Conservation (phyloP, 2,797 vertebrate genomes). For the Phoxinus dragarum region DNA sequence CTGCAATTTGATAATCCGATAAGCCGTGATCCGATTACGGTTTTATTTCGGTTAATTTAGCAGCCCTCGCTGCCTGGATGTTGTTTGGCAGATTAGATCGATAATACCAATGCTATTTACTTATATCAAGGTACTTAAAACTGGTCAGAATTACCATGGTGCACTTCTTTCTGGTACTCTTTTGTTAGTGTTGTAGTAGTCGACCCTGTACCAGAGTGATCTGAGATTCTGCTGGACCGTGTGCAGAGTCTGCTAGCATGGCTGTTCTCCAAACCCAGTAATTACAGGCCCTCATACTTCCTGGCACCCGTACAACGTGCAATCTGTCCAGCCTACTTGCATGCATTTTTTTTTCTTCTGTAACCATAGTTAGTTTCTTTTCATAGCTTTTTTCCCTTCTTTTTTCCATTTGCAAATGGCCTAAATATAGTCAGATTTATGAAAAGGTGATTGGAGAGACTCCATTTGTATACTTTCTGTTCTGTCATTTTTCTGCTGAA, state of each 20-base stretch:
- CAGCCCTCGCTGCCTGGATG: neutral
- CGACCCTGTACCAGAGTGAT: neutral
- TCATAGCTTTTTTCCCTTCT: neutral
- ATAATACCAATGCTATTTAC: neutral
- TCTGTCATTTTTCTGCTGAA: neutral
- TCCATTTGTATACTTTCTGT: conserved; percentile 51
- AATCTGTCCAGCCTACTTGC: neutral
- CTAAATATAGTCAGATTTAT: conserved; percentile 45
- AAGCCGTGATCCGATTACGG: neutral
- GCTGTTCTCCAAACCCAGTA: conserved; percentile 36
- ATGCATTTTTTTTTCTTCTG: neutral
- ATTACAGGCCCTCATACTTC: conserved; percentile 47
- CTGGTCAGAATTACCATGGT: neutral
- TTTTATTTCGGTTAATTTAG: neutral
- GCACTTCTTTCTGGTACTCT: neutral
- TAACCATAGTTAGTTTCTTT: neutral
- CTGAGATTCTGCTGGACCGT: conserved; percentile 1
- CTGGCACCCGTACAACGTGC: neutral
- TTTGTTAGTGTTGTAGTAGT: neutral
- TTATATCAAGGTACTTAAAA: neutral
- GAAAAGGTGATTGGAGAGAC: conserved; percentile 15
- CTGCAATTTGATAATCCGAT: neutral
- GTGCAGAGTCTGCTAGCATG: conserved; percentile 24
- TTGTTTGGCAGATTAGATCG: neutral
- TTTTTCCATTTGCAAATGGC: conserved; percentile 40